Evolutionary conservation across 2,113 vertebrate genomes (phyloP).

Genomic region (Pachyramphus minor): DNA sequence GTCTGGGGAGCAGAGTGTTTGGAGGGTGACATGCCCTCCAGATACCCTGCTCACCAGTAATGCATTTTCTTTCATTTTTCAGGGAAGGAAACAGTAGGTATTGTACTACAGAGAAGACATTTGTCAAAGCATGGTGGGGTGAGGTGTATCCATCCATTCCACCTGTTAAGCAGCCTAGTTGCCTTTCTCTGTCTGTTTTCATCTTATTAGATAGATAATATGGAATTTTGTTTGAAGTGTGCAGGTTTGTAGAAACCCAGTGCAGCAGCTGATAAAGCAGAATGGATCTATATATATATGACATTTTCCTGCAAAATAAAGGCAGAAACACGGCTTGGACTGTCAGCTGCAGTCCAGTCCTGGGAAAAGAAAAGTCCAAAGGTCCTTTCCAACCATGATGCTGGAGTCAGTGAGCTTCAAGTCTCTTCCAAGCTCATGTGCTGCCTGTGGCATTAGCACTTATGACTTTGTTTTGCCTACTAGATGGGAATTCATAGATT

Average conservation of each 20-base stretch:
- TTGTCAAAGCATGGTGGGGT: background rate
- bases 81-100: background rate
- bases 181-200: background rate
- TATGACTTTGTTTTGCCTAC: background rate
- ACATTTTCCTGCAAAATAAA: background rate
- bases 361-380: background rate
- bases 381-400: background rate
- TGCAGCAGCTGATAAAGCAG: background rate
- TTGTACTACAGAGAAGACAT: background rate
- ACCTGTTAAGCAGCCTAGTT: background rate
- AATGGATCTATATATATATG: background rate
- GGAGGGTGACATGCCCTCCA: background rate
- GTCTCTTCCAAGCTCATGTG: background rate
- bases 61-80: background rate
- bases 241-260: background rate
- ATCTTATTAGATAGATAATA: background rate
- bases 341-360: background rate
- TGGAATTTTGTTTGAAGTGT: background rate
- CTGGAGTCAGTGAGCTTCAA: background rate
- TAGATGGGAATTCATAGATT: background rate
- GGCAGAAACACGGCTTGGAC: background rate
- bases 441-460: background rate
- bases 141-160: background rate
- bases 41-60: background rate
- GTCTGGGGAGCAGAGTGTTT: background rate